phyloP scores from a whole-genome alignment of 2,113 vertebrate genomes.

The Aramus guarauna region DNA sequence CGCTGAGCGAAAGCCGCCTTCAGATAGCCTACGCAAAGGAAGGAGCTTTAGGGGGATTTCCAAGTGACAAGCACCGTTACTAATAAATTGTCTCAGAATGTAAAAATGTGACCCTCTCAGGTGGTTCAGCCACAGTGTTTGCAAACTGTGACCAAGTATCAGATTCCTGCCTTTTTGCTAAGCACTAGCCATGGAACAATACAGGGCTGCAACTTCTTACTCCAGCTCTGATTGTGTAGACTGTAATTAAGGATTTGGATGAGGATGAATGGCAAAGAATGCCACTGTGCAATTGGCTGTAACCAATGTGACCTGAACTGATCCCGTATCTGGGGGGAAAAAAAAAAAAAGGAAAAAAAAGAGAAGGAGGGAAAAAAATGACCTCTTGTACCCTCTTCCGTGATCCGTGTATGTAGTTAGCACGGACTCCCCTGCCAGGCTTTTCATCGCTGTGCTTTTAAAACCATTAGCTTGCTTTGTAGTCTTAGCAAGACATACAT shows the following conservation, averaged over 20 bases:
- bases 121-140: constrained; percentile 78
- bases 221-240: constrained; percentile 29
- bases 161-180: constrained; percentile 69
- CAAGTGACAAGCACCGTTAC: constrained; percentile 61
- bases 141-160: constrained; percentile 81
- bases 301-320: constrained; percentile 58
- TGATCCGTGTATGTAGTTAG: constrained; percentile 63
- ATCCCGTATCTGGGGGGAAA: not conserved
- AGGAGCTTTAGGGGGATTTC: constrained; percentile 48
- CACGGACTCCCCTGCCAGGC: constrained; percentile 37
- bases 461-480: constrained; percentile 69
- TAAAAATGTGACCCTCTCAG: constrained; percentile 72
- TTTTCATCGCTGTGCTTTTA: constrained; percentile 68
- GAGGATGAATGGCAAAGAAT: constrained; percentile 64
- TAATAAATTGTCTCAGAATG: constrained; percentile 70
- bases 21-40: not conserved
- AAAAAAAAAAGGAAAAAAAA: not conserved
- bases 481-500: constrained; percentile 50
- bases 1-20: not conserved
- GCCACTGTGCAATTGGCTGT: constrained; percentile 56
- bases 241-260: constrained; percentile 48
- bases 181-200: constrained; percentile 65
- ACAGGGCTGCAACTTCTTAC: not conserved
- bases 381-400: constrained; percentile 29
- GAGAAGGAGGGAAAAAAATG: not conserved